Conservation (phyloP, 2,113 vertebrate genomes). For the Ursus arctos region DNA sequence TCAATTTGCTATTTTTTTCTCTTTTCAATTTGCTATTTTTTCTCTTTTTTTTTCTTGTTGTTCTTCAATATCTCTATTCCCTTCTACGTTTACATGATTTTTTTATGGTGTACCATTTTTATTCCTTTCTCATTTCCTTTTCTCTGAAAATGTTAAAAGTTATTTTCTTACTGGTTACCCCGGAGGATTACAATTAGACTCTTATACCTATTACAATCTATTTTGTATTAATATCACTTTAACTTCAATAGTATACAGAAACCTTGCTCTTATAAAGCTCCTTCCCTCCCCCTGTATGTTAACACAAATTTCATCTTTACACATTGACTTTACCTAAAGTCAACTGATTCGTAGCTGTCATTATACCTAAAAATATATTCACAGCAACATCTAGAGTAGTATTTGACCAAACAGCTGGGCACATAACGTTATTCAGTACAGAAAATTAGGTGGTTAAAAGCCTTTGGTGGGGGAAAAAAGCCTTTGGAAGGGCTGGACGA, state of each 20-base stretch:
- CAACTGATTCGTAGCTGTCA: neutral
- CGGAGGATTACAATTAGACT: neutral
- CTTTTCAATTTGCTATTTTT: neutral
- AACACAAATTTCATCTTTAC: neutral
- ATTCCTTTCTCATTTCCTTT: neutral
- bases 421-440: neutral
- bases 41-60: neutral
- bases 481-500: neutral
- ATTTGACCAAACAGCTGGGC: neutral
- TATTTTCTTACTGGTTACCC: neutral
- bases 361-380: neutral
- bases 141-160: neutral
- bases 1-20: neutral
- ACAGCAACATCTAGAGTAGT: neutral
- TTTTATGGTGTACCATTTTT: neutral
- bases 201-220: neutral
- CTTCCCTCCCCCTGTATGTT: neutral
- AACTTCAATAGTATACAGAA: neutral
- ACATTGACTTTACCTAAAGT: neutral
- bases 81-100: neutral
- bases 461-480: neutral
- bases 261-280: neutral
- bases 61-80: neutral
- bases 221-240: neutral
- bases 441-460: neutral